These are phyloP conservation scores for Nyctibius bracteatus DNA, from an alignment of 2,113 vertebrate species.

Conservation along the genomic window DNA sequence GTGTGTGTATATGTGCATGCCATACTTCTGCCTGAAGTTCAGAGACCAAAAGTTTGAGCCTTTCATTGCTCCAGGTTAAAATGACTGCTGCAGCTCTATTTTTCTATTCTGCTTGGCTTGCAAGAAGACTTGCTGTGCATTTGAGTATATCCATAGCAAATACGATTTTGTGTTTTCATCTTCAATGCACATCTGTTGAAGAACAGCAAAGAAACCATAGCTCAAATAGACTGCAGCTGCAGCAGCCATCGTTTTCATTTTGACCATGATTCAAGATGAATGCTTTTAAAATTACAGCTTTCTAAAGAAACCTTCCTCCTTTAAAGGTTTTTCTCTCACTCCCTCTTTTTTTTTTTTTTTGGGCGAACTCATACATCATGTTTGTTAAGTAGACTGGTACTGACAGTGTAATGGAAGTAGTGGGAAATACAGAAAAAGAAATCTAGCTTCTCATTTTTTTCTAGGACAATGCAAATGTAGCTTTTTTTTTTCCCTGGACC, in stretches of 20 bases:
- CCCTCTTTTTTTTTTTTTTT: not conserved
- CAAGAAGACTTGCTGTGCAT: not conserved
- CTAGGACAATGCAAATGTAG: not conserved
- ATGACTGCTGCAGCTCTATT: not conserved
- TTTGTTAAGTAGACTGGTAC: not conserved
- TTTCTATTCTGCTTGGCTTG: not conserved
- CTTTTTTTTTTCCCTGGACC: not conserved
- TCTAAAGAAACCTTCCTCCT: conserved; percentile 14
- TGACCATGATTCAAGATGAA: conserved; percentile 46
- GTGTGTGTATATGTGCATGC: not conserved
- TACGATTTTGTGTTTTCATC: conserved; percentile 39
- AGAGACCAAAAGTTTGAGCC: not conserved
- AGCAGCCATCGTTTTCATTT: not conserved
- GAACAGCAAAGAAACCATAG: conserved; percentile 10
- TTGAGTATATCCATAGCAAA: conserved; percentile 22
- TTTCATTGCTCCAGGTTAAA: not conserved
- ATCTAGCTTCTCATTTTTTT: not conserved
- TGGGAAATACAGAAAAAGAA: not conserved
- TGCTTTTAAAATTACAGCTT: conserved; percentile 56
- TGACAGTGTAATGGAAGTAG: not conserved
- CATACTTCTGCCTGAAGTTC: not conserved
- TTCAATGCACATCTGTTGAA: conserved; percentile 53
- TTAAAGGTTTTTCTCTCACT: not conserved
- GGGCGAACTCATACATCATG: not conserved
- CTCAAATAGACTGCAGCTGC: conserved; percentile 60